Evolutionary conservation across 2,113 vertebrate species (phyloP).

Genomic region (Hyperoodon ampullatus): DNA sequence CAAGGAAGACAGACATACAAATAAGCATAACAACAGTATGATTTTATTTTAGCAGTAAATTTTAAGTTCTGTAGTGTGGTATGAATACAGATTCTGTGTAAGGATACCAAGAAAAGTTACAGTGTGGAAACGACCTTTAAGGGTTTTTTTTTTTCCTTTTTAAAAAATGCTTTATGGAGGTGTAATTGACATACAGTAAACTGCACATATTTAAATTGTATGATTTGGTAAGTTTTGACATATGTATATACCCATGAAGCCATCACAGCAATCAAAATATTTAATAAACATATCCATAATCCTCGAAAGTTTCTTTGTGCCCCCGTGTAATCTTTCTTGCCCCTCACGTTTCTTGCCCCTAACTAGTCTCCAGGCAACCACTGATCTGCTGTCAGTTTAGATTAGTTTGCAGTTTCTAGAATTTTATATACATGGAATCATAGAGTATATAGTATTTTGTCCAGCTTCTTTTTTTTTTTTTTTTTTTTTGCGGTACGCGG

Average conservation of each 20-base stretch:
- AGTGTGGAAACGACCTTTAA: neutral
- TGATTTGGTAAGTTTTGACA: neutral
- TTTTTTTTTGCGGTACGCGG: no score
- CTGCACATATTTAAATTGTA: neutral
- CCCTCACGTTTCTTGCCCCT: neutral
- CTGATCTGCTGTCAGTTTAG: neutral
- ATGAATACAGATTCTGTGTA: neutral
- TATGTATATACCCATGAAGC: neutral
- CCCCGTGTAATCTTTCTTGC: neutral
- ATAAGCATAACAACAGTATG: neutral
- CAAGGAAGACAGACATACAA: neutral
- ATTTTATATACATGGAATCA: neutral
- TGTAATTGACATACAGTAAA: neutral
- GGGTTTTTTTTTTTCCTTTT: neutral
- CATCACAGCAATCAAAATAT: neutral
- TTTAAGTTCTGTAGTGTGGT: conserved; percentile 19
- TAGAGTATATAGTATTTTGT: neutral
- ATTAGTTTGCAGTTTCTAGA: neutral
- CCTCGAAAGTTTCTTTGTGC: neutral
- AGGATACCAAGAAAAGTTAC: neutral
- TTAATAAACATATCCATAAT: neutral
- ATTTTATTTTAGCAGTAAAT: conserved; percentile 27
- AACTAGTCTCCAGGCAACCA: neutral
- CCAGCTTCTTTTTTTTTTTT: no score
- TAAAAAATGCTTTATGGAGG: neutral